A percentile compares a stretch with the other conserved stretches of the same genome.
These are phyloP conservation scores for Cryptocephalus primarius DNA, from an alignment of 2,888 invertebrate genomes.

Conservation along the genomic window DNA sequence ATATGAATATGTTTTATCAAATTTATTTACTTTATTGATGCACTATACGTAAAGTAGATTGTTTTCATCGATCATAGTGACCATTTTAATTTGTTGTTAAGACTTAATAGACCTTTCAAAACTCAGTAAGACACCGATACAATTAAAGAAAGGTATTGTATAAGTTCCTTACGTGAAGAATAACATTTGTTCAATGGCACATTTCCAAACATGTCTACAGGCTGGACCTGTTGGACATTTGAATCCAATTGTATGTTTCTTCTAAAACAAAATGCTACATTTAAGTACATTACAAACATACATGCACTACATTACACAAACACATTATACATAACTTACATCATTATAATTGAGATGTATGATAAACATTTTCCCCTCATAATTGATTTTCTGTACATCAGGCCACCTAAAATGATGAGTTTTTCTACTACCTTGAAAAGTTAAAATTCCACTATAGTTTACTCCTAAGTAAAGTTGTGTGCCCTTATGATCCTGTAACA, in stretches of 20 bases:
- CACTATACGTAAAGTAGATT: too few relatives aligned
- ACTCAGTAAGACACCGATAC: too few relatives aligned
- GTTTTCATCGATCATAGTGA: too few relatives aligned
- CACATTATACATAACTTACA: constrained; percentile 43
- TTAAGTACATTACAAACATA: neutral
- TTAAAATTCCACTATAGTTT: constrained; percentile 89
- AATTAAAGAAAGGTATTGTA: too few relatives aligned
- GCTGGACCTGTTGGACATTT: constrained; percentile 87
- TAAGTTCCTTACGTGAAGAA: constrained; percentile 82
- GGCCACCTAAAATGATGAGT: constrained; percentile 94
- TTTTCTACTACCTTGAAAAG: constrained; percentile 86
- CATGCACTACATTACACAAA: neutral
- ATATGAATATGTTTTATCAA: too few relatives aligned
- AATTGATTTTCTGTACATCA: constrained; percentile 92
- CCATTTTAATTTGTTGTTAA: too few relatives aligned
- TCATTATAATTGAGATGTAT: constrained; percentile 87
- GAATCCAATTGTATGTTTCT: constrained; percentile 90
- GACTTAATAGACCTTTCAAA: too few relatives aligned
- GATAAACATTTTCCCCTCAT: constrained; percentile 96
- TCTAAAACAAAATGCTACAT: constrained; percentile 46
- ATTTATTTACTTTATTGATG: too few relatives aligned
- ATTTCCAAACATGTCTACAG: constrained; percentile 94
- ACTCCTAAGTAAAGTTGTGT: constrained; percentile 89
- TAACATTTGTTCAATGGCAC: constrained; percentile 94
- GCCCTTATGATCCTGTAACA: constrained; percentile 77